phyloP scores from a whole-genome alignment of 2,888 invertebrate species.

The Gymnocheta viridis region DNA sequence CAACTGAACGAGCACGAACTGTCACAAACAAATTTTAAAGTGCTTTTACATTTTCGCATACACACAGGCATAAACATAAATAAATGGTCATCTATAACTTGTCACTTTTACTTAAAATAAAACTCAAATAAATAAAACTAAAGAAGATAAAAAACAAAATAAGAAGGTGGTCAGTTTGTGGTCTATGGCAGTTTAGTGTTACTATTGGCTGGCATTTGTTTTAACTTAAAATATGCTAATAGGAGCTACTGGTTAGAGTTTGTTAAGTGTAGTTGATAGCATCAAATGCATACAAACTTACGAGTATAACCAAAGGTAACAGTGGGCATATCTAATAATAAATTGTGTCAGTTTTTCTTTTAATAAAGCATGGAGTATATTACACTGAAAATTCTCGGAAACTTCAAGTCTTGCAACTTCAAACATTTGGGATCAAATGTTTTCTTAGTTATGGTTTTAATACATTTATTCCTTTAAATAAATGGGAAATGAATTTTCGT shows the following conservation, averaged over 20 bases:
- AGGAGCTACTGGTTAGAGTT: constrained; percentile 51
- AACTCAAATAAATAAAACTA: constrained; percentile 13
- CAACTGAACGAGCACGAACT: constrained; percentile 6
- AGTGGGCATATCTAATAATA: constrained; percentile 20
- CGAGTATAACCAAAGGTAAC: constrained; percentile 15
- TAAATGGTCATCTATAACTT: constrained; percentile 41
- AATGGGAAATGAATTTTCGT: too few species aligned
- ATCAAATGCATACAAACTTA: constrained; percentile 10
- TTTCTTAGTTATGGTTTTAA: too few species aligned
- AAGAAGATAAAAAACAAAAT: neutral
- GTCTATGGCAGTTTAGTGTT: constrained; percentile 48
- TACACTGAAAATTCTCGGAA: too few species aligned
- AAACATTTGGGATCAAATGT: neutral
- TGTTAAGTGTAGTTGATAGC: constrained; percentile 47
- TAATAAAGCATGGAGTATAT: neutral
- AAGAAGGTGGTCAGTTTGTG: constrained; percentile 46
- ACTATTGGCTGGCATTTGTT: constrained; percentile 52
- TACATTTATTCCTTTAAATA: too few species aligned
- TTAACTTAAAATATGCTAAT: constrained; percentile 66
- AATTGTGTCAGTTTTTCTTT: neutral
- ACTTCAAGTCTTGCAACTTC: neutral
- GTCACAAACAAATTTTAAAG: constrained; percentile 34
- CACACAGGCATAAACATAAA: neutral
- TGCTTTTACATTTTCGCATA: constrained; percentile 27
- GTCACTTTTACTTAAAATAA: constrained; percentile 59